phyloP scores from a whole-genome alignment of 2,888 invertebrate species.

The Pheosia tremula region DNA sequence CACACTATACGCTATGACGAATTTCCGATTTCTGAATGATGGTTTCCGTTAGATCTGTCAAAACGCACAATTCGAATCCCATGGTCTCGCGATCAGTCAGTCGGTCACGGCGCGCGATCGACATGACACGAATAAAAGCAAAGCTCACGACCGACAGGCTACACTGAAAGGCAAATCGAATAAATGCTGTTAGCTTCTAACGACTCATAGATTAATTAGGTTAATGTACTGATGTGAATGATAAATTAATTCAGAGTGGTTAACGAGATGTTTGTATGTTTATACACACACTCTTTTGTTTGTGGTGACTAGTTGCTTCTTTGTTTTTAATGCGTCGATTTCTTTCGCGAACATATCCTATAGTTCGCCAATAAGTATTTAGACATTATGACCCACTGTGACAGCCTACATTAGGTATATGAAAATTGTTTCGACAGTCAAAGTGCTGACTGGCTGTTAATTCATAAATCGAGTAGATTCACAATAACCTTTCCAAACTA shows the following conservation, averaged over 20 bases:
- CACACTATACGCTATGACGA: conserved; percentile 32
- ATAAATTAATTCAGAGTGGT: conserved; percentile 27
- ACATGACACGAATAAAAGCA: conserved; percentile 43
- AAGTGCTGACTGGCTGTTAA: too few relatives aligned
- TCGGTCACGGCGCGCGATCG: conserved; percentile 61
- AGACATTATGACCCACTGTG: too few relatives aligned
- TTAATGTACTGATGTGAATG: conserved; percentile 38
- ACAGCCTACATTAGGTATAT: too few relatives aligned
- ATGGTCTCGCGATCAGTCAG: conserved; percentile 49
- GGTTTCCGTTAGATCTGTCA: conserved; percentile 51
- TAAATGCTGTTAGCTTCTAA: conserved; percentile 22
- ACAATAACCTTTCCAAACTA: too few relatives aligned
- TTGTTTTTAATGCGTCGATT: conserved; percentile 7
- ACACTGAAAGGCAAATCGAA: conserved; percentile 14
- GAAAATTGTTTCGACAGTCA: too few relatives aligned
- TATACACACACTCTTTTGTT: neutral
- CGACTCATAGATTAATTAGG: conserved; percentile 37
- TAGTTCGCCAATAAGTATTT: too few relatives aligned
- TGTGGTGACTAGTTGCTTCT: neutral
- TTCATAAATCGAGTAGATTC: too few relatives aligned
- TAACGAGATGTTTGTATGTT: conserved; percentile 28
- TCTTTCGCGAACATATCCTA: too few relatives aligned
- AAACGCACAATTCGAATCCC: conserved; percentile 30
- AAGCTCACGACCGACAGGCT: conserved; percentile 21
- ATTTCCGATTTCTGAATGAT: conserved; percentile 37